Percentiles rank a stretch among this genome's conserved stretches.
Evolutionary conservation across 1,140 invertebrate genomes (phyloP).

Genomic region (Conopomorpha cramerella): DNA sequence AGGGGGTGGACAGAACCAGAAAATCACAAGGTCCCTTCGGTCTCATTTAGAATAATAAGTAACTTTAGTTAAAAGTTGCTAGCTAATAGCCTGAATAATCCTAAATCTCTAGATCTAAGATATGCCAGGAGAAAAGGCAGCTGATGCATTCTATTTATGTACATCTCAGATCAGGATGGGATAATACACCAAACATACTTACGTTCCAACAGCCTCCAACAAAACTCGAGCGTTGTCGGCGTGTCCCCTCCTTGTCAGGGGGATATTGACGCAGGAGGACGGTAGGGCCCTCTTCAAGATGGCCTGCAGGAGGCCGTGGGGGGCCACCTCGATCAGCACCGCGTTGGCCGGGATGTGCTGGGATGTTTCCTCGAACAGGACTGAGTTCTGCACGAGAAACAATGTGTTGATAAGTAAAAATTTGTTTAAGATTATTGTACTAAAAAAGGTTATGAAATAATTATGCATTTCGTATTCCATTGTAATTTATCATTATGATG

Average conservation of each 20-base stretch:
- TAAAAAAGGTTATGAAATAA: too few relatives aligned
- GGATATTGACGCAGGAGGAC: constrained; percentile 66
- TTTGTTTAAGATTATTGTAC: too few relatives aligned
- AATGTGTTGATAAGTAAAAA: too few relatives aligned
- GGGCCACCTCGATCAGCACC: constrained; percentile 77
- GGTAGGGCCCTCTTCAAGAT: constrained; percentile 68
- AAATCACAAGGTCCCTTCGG: too few relatives aligned
- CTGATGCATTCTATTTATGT: too few relatives aligned
- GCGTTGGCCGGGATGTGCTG: constrained; percentile 77
- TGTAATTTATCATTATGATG: too few relatives aligned
- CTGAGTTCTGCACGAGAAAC: constrained; percentile 67
- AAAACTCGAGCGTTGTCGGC: constrained; percentile 72
- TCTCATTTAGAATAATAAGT: too few relatives aligned
- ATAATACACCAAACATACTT: constrained; percentile 17
- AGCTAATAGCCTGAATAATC: too few relatives aligned
- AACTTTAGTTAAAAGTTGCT: constrained; percentile 8
- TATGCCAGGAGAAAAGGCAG: too few relatives aligned
- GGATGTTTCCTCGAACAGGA: constrained; percentile 83
- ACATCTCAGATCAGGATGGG: too few relatives aligned
- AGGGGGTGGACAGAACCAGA: neutral
- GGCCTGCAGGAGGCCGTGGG: constrained; percentile 77
- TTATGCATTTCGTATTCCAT: too few relatives aligned
- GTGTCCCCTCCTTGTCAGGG: constrained; percentile 78
- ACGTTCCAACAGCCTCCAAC: constrained; percentile 72
- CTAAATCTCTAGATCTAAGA: too few relatives aligned